phyloP scores from a whole-genome alignment of 1,140 invertebrate genomes.

The Ips nitidus region DNA sequence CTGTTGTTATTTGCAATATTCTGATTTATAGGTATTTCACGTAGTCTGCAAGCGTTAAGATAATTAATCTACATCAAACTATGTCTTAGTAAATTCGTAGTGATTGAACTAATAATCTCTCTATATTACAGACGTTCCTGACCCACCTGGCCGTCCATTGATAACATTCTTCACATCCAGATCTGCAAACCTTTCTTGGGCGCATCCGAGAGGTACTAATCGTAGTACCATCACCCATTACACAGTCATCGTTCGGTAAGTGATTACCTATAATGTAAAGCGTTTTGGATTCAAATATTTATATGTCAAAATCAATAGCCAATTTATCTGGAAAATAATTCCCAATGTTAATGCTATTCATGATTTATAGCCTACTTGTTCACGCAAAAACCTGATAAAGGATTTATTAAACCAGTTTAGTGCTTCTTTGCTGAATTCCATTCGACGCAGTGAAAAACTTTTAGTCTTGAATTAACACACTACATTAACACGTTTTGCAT shows the following conservation, averaged over 20 bases:
- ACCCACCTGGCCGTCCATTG: slow-evolving; percentile 71
- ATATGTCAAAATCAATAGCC: too few species aligned
- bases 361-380: too few species aligned
- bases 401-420: too few species aligned
- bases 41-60: not conserved
- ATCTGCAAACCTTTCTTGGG: slow-evolving; percentile 75
- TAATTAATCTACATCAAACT: not conserved
- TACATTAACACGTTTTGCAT: not conserved
- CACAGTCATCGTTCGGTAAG: slow-evolving; percentile 72
- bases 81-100: not conserved
- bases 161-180: slow-evolving; percentile 72
- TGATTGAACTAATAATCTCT: not conserved
- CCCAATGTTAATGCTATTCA: too few species aligned
- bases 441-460: not conserved
- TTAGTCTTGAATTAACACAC: too few species aligned
- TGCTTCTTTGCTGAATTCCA: not conserved
- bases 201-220: slow-evolving; percentile 68
- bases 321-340: too few species aligned
- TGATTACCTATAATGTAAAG: not conserved
- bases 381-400: too few species aligned
- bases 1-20: slow-evolving; percentile 1
- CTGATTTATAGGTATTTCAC: slow-evolving; percentile 13
- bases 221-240: slow-evolving; percentile 72
- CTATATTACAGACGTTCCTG: slow-evolving; percentile 61
- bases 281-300: too few species aligned